Evolutionary conservation across 2,888 invertebrate genomes (phyloP).

Genomic region (Smittia aterrima): DNA sequence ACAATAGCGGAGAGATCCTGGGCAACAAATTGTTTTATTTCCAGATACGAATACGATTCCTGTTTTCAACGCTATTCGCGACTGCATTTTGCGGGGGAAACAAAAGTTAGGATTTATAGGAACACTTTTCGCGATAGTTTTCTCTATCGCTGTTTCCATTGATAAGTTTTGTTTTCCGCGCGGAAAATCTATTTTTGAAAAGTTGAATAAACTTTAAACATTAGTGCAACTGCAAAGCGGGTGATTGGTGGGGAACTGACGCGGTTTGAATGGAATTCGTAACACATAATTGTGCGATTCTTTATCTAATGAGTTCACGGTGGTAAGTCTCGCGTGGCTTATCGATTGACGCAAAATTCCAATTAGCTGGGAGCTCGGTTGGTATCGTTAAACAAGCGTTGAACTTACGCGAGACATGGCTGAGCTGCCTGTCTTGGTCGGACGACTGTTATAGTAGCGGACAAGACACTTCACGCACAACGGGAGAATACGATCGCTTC

Average conservation of each 20-base stretch:
- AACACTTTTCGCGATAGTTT: not conserved
- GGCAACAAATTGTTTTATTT: constrained; percentile 40
- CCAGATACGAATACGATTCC: not conserved
- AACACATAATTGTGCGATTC: not conserved
- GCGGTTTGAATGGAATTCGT: not conserved
- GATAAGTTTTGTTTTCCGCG: constrained; percentile 4
- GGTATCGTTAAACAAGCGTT: not conserved
- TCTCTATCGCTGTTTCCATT: no score
- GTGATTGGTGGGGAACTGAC: not conserved
- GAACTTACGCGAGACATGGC: constrained; percentile 42
- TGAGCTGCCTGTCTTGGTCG: not conserved
- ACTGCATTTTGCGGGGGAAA: not conserved
- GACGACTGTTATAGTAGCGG: constrained; percentile 35
- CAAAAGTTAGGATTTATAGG: not conserved
- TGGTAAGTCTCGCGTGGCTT: not conserved
- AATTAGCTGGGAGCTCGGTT: no score
- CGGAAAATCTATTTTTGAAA: constrained; percentile 13
- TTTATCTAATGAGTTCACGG: not conserved
- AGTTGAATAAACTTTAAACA: constrained; percentile 21
- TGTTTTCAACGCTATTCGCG: not conserved
- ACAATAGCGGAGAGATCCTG: constrained; percentile 15
- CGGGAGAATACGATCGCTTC: not conserved
- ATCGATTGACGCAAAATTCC: not conserved
- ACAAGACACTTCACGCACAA: constrained; percentile 40
- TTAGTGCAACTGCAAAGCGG: not conserved